Base-by-base conservation (phyloP, 2,888 invertebrate species). In the Gerris lacustris region DNA sequence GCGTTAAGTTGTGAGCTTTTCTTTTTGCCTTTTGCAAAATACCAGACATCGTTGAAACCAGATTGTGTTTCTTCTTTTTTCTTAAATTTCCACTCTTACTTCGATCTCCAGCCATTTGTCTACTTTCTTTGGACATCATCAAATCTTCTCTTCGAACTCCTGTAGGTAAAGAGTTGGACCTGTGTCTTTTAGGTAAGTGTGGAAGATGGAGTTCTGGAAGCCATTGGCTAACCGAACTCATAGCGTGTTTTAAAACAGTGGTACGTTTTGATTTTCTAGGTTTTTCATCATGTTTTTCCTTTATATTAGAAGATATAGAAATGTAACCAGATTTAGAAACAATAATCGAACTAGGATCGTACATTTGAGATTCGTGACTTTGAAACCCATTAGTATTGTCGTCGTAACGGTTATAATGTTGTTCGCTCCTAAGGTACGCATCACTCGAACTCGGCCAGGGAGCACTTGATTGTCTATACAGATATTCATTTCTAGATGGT, bases 41-140 rank as follows among this genome's bases (percentile, higher is more conserved):
- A 43, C 91, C 92, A 1, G 91, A 92, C 81, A 94, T 88, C 0
- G 92, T 92, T 0, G 91, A 88, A 0, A 92, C 91, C 69, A 94
- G 83, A 6, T 88, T 87, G 75, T 90, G 89, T 78, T 91, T 91
- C 79, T 91, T 91, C 81, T 90, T 91, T 77, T 88, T 87, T 76
- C 82, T 82, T 11, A 45, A 76, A n/a, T 64, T 45, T 45, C 68
- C 43, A n/a, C 66, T 47, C 45, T 71, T 44, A 67, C 69, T 66
- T 17, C 66, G 44, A n/a, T 67, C 68, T 43, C 72, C 63, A 55
- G 69, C 7, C 15, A 70, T 67, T 63, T 72, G 63, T 44, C 66
- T 44, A 6, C 64, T 43, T 69, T 74, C 73, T 72, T 76, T 74
- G 11, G 76, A 70, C 62, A 73, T 71, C 7, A 72, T 69, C n/a